A percentile compares a stretch with the other conserved stretches of the same genome.
Conservation (phyloP, 2,797 vertebrate species). For the Gobio occitaniae region DNA sequence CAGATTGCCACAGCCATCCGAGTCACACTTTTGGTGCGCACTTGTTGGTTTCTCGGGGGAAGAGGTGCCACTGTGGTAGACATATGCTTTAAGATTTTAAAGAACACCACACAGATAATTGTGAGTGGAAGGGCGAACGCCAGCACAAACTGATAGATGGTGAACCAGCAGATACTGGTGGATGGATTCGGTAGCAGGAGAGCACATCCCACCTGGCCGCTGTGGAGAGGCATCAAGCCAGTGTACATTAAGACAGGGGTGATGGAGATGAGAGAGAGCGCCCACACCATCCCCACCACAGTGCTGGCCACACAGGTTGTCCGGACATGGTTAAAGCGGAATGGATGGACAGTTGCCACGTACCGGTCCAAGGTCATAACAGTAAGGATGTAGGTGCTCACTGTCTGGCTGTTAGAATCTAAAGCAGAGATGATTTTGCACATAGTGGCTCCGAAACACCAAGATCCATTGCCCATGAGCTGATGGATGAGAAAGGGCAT, state of each 20-base stretch:
- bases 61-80: constrained; percentile 82
- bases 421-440: constrained; percentile 86
- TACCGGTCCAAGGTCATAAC: constrained; percentile 88
- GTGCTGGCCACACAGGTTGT: constrained; percentile 77
- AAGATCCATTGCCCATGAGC: constrained; percentile 84
- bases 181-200: constrained; percentile 83
- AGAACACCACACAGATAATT: constrained; percentile 83
- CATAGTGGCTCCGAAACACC: constrained; percentile 83
- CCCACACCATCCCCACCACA: constrained; percentile 82
- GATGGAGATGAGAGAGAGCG: constrained; percentile 83
- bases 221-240: constrained; percentile 83
- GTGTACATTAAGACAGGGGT: constrained; percentile 86
- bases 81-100: constrained; percentile 88
- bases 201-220: constrained; percentile 80
- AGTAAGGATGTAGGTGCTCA: constrained; percentile 88
- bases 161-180: constrained; percentile 85
- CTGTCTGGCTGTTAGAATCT: constrained; percentile 88
- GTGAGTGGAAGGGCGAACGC: constrained; percentile 83
- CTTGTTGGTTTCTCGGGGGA: constrained; percentile 78
- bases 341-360: constrained; percentile 84
- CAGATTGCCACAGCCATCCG: constrained; percentile 87
- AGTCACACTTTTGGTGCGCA: constrained; percentile 84
- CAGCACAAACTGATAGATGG: constrained; percentile 87
- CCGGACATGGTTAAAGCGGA: constrained; percentile 82
- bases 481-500: constrained; percentile 91